Percentiles rank a stretch among this genome's conserved stretches.
Evolutionary conservation across 30 jellyfish, hydroid and myxozoan species (phyloP).

Genomic region (Phacellophora camtschatica): DNA sequence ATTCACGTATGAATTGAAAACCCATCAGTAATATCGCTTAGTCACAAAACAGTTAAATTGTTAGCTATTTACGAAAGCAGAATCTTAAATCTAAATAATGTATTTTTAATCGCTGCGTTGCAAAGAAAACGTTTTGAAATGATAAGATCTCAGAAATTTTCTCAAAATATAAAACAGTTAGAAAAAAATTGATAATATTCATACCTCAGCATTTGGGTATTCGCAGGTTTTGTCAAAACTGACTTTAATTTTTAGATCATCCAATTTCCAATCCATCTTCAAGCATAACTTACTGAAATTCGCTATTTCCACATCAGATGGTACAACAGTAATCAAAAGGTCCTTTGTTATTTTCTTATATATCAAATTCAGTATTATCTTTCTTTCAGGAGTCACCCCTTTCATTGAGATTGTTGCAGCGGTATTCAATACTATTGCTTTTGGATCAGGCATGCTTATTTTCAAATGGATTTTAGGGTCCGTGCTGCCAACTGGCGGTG

Average conservation of each 20-base stretch:
- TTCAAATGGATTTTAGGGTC: background rate
- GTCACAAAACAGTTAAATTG: no score
- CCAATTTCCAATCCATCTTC: background rate
- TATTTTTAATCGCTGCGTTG: no score
- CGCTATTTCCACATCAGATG: background rate
- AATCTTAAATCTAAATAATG: no score
- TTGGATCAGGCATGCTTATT: constrained; percentile 5
- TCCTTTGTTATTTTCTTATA: background rate
- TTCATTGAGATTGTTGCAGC: background rate
- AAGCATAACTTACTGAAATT: constrained; percentile 25
- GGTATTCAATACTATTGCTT: background rate
- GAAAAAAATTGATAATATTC: no score
- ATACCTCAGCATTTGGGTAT: background rate
- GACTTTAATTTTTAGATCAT: background rate
- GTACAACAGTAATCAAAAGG: background rate
- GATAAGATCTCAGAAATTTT: no score
- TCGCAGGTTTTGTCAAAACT: constrained; percentile 37
- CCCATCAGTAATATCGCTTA: no score
- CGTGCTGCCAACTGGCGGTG: background rate
- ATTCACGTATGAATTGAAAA: no score
- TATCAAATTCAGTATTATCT: background rate
- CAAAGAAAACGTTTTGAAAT: no score
- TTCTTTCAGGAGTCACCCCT: background rate
- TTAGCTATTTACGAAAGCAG: no score
- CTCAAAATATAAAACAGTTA: no score